Percentiles rank a stretch among this genome's conserved stretches.
phyloP scores from a whole-genome alignment of 2,797 vertebrate species.

The Uromys caudimaculatus region DNA sequence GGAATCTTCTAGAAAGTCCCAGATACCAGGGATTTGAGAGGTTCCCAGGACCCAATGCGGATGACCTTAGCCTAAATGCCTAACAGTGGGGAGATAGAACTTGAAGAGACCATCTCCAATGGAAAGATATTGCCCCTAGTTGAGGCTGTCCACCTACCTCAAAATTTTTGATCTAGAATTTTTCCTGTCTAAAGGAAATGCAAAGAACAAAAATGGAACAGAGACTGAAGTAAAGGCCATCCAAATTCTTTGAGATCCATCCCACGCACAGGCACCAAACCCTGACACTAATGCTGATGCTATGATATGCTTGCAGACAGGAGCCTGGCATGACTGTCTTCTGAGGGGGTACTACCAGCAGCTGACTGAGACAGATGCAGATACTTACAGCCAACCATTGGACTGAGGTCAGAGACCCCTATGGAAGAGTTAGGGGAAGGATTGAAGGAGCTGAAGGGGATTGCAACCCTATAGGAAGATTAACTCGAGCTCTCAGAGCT shows the following conservation, averaged over 20 bases:
- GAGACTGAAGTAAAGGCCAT: not conserved
- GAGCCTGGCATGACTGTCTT: too few relatives aligned
- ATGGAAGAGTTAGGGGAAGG: too few relatives aligned
- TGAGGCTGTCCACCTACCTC: too few relatives aligned
- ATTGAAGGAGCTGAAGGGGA: too few relatives aligned
- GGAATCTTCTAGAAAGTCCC: not conserved
- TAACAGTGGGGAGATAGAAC: not conserved
- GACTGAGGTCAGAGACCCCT: too few relatives aligned
- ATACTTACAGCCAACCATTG: too few relatives aligned
- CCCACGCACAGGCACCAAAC: not conserved
- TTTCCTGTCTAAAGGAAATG: not conserved
- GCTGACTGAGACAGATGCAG: too few relatives aligned
- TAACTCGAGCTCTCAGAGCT: not conserved
- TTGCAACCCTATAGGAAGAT: too few relatives aligned
- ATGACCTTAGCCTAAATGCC: not conserved
- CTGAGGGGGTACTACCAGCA: too few relatives aligned
- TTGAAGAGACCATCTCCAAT: not conserved
- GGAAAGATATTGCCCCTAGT: not conserved
- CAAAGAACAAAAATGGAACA: not conserved
- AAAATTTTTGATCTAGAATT: not conserved
- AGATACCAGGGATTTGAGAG: not conserved
- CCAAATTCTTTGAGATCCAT: not conserved
- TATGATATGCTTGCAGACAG: too few relatives aligned
- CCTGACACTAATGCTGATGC: too few relatives aligned
- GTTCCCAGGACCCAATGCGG: not conserved